Base-by-base conservation (phyloP, 2,888 invertebrate genomes). In the Himalopsyche japonica region DNA sequence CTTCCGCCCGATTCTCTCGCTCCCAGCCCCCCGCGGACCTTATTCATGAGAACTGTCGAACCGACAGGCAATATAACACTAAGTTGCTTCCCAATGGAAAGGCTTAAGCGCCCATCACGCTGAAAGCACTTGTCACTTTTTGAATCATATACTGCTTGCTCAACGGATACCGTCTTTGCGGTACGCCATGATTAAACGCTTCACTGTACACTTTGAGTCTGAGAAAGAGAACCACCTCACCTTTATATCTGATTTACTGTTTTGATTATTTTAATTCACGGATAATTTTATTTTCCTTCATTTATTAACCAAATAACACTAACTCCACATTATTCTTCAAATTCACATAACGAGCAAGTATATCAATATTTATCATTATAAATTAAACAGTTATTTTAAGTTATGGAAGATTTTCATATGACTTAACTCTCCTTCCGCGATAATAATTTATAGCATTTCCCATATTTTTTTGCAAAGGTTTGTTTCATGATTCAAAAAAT, bases 41-140 rank as follows among this genome's bases (percentile, higher is more conserved):
- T 87, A 87, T 87, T 87, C 86, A 87, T 87, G 86, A 86, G 86
- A 84, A 86, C 86, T 87, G 86, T 87, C 86, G 86, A 87, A 87
- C 86, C 76, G 86, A 87, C 86, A 87, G 83, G 86, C 86, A 87
- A 87, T 87, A 87, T 87, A 87, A 87, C 86, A 86, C 85, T 80
- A 20, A 20, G 30, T 24, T 30, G 20, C 49, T 37, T 34, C 48
- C 49, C 6, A 20, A 12, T 10, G 30, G 64, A 84, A 83, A 34
- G 84, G 20, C 80, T 34, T 43, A 83, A 81, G 86, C 84, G 81
- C 83, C 81, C 81, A 24, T 24, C 20, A 48, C 37, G 76, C n/a
- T 20, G 37, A 20, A 37, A 27, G 32, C 64, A 57, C 84, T 84
- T 84, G 43, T 24, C 49, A 57, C 37, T 77, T 81, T 81, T 34